Evolutionary conservation across 2,888 invertebrate genomes (phyloP).

Genomic region (Agrochola lychnidis): DNA sequence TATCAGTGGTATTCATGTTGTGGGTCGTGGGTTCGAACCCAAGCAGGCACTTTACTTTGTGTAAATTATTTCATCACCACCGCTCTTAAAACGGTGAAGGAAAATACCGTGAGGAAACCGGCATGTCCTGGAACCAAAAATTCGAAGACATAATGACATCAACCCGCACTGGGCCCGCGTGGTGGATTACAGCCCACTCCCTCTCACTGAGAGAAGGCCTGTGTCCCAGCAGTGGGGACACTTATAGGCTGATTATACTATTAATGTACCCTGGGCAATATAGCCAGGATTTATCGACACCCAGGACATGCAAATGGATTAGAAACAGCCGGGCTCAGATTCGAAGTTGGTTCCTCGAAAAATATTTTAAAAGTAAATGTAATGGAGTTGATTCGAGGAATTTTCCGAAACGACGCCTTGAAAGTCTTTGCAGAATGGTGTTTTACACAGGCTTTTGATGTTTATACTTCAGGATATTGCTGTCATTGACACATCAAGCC

Average conservation of each 20-base stretch:
- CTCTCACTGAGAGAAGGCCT: too few relatives aligned
- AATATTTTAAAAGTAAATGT: neutral
- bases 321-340: neutral
- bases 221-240: too few relatives aligned
- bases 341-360: neutral
- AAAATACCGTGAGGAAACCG: too few relatives aligned
- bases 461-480: neutral
- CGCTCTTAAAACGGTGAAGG: too few relatives aligned
- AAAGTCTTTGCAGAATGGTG: neutral
- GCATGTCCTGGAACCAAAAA: too few relatives aligned
- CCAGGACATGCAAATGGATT: neutral
- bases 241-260: neutral
- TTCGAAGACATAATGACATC: too few relatives aligned
- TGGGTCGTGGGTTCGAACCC: too few relatives aligned
- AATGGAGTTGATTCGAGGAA: neutral
- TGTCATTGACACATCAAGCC: neutral
- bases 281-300: neutral
- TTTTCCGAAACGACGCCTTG: neutral
- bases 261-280: neutral
- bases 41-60: too few relatives aligned
- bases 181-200: too few relatives aligned
- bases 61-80: too few relatives aligned
- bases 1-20: neutral
- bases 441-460: neutral
- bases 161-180: too few relatives aligned